Base-by-base conservation (phyloP, 2,113 vertebrate species). In the Polyodon spathula region DNA sequence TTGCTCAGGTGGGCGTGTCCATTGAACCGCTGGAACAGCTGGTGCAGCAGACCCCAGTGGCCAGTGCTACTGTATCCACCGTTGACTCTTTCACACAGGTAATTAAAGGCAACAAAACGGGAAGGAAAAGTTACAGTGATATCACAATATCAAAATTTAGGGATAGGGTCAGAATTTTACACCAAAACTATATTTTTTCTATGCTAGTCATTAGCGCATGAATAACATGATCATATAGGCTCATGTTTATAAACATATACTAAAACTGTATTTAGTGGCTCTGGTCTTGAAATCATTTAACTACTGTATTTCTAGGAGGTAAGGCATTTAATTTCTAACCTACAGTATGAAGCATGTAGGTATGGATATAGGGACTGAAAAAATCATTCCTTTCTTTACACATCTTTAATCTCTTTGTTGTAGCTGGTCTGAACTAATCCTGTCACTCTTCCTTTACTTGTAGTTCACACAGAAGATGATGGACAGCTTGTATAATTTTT, bases 401-500 rank as follows among this genome's bases (percentile, higher is more conserved):
- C 27, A 27, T 27, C 27, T 27, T 27, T 27, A 27, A 27, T 27
- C 27, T 27, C 3, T 27, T 27, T 27, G 27, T 27, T 27, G 27
- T 27, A 27, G 27, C 27, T 27, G 27, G 27, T 27, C 27, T 27
- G 27, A 50, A 10, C 48, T 50, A n/a, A 50, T 8, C 43, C 40
- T 54, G 7, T 39, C 37, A 2, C 40, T 15, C 6, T 62, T 69
- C 61, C 68, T 72, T 58, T 65, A 51, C 51, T 83, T 76, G 8
- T 76, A 93, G 91, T 93, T 97, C 77, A 94, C 92, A 8, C 93
- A 97, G 82, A 97, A 93, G 86, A 98, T 96, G 95, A 63, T 97
- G 84, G 95, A 98, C 73, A 95, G 86, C 65, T 85, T 98, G 69
- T 97, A 88, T 76, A 98, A 98, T 71, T 98, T 90, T 68, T 85